Conservation (phyloP, 1,140 invertebrate genomes). For the Bombus waltoni region DNA sequence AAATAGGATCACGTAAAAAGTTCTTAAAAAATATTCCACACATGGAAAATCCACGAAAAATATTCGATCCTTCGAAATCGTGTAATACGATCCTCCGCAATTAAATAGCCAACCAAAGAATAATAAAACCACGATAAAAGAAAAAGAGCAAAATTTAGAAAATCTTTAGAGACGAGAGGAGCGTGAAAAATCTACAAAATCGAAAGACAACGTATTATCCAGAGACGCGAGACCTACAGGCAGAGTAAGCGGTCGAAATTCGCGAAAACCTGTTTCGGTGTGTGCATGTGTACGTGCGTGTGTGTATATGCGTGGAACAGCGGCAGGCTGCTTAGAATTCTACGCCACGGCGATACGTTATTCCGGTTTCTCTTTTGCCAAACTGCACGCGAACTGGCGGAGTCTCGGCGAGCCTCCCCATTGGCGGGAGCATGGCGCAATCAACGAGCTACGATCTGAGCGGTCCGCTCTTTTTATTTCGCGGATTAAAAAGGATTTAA, state of each 20-base stretch:
- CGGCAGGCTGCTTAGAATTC: constrained; percentile 57
- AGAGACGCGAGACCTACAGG: not conserved
- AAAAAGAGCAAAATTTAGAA: too few species aligned
- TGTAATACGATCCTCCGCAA: too few species aligned
- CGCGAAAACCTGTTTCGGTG: constrained; percentile 57
- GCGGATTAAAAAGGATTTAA: constrained; percentile 39
- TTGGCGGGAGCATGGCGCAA: constrained; percentile 25
- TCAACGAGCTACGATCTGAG: constrained; percentile 18
- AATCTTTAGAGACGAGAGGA: not conserved
- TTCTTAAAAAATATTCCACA: too few species aligned
- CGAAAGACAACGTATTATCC: not conserved
- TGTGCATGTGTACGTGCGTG: not conserved
- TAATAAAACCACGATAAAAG: rapidly evolving
- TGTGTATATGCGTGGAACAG: not conserved
- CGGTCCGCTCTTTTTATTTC: not conserved
- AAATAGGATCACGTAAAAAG: too few species aligned
- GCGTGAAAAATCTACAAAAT: too few species aligned
- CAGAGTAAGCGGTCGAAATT: constrained; percentile 39
- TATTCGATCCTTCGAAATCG: too few species aligned
- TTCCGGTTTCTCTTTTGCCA: constrained; percentile 60
- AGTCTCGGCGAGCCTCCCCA: constrained; percentile 22
- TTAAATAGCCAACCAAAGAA: too few species aligned
- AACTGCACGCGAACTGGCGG: constrained; percentile 47
- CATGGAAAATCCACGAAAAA: too few species aligned
- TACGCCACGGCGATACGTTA: constrained; percentile 49